These are phyloP conservation scores for Drosophila putrida DNA, from an alignment of 2,888 invertebrate species.

Conservation along the genomic window DNA sequence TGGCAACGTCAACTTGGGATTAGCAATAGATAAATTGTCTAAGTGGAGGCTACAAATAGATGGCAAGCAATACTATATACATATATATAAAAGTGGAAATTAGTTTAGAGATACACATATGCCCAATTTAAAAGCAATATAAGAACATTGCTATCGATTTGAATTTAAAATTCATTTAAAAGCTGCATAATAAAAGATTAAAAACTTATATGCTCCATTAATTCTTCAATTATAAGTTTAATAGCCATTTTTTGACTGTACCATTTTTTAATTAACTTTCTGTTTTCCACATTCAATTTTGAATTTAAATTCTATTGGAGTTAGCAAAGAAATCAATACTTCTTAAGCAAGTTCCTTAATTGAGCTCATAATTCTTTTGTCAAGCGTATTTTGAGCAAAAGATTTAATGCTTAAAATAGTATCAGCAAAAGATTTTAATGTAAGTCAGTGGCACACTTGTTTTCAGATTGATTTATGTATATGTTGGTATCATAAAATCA, in stretches of 20 bases:
- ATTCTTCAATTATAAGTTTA: no score
- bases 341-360: neutral
- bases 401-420: neutral
- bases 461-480: constrained; percentile 4
- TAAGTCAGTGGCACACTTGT: constrained; percentile 10
- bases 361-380: neutral
- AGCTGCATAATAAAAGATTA: neutral
- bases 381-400: neutral
- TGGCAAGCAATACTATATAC: neutral
- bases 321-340: neutral
- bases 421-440: neutral
- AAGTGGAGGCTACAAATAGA: constrained; percentile 11
- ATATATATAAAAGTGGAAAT: neutral
- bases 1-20: constrained; percentile 31
- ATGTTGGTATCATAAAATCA: neutral
- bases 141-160: neutral
- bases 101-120: neutral
- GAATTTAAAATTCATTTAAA: neutral
- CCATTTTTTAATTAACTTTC: no score
- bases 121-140: neutral
- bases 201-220: no score
- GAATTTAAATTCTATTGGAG: no score
- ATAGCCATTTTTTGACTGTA: no score
- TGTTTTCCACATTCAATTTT: no score
- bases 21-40: constrained; percentile 19